Conservation (phyloP, 2,888 invertebrate genomes). For the Serrognathus titanus region DNA sequence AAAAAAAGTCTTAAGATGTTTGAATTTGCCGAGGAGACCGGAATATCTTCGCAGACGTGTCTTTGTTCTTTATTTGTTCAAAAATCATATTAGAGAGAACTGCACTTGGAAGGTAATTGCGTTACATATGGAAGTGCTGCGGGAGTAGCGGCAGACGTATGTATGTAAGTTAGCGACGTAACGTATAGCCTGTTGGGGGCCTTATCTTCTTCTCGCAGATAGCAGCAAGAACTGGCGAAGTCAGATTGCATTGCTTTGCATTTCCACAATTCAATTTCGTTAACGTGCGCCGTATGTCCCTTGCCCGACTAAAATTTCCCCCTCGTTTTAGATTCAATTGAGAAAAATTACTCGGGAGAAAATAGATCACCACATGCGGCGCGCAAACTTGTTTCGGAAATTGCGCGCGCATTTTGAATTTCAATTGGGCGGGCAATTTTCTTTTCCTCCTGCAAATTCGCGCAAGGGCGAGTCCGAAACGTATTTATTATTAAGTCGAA, state of each 20-base stretch:
- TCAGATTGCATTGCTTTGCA: conserved; percentile 27
- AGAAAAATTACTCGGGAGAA: conserved; percentile 13
- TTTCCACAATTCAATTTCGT: conserved; percentile 27
- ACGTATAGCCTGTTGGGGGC: not conserved
- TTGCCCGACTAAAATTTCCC: not conserved
- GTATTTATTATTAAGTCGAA: too few relatives aligned
- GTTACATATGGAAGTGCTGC: not conserved
- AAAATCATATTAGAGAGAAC: conserved; percentile 1
- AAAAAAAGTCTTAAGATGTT: too few relatives aligned
- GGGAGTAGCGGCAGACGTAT: not conserved
- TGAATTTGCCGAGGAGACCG: too few relatives aligned
- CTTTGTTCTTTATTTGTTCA: not conserved
- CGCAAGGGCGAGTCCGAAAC: too few relatives aligned
- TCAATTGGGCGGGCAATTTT: not conserved
- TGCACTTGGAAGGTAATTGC: not conserved
- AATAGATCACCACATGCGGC: conserved; percentile 8
- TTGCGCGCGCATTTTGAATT: not conserved
- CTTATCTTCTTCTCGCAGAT: conserved; percentile 18
- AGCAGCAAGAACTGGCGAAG: conserved; percentile 17
- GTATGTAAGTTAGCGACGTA: not conserved
- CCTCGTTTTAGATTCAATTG: conserved; percentile 12
- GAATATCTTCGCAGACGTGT: too few relatives aligned
- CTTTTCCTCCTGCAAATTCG: too few relatives aligned
- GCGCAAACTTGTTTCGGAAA: not conserved
- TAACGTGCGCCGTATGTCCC: conserved; percentile 13